phyloP scores from a whole-genome alignment of 2,113 vertebrate species.

The Micronycteris hirsuta region DNA sequence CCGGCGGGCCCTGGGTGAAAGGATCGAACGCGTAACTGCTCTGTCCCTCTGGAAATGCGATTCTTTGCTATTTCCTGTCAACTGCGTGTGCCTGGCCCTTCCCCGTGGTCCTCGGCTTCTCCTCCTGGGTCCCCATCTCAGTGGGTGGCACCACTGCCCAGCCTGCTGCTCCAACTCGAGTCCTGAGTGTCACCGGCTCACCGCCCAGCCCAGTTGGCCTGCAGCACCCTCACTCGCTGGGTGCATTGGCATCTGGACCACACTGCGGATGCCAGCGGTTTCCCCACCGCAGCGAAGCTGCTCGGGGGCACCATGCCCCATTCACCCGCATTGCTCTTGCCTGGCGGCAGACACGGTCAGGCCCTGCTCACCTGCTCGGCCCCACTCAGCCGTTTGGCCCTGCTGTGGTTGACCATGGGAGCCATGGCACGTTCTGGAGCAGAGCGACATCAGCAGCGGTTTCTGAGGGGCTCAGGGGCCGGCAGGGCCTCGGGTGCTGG shows the following conservation, averaged over 20 bases:
- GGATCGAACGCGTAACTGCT: accelerated
- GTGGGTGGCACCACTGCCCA: accelerated
- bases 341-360: neutral
- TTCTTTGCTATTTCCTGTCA: neutral
- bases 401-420: neutral
- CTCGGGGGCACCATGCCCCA: too few relatives aligned
- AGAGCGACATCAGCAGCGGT: accelerated
- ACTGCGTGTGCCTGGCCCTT: neutral
- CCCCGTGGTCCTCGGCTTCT: neutral
- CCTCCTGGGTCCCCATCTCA: neutral
- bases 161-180: accelerated
- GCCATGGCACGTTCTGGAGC: neutral
- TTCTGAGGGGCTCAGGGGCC: neutral
- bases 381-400: accelerated
- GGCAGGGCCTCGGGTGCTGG: neutral
- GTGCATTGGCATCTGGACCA: neutral
- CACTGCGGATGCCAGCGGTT: accelerated
- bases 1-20: neutral
- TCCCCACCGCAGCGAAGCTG: neutral
- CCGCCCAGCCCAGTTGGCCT: neutral
- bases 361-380: neutral
- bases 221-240: accelerated
- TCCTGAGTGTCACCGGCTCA: neutral
- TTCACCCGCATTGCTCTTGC: neutral
- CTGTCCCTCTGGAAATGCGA: neutral